Evolutionary conservation across 2,888 invertebrate genomes (phyloP).

Genomic region (Synanthedon andrenaeformis): DNA sequence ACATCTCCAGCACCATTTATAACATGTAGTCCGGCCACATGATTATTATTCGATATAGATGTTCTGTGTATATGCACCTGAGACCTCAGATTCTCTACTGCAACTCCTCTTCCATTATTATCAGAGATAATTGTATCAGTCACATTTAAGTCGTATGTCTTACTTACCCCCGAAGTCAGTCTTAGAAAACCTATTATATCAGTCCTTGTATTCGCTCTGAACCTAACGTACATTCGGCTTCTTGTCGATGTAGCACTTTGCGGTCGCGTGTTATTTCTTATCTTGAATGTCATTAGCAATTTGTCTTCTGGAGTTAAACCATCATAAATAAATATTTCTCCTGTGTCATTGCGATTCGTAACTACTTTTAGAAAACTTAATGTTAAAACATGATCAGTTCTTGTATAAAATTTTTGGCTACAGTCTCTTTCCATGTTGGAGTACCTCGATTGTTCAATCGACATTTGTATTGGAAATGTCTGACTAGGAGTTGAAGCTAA

Average conservation of each 20-base stretch:
- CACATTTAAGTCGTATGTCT: slow-evolving; percentile 89
- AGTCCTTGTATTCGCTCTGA: slow-evolving; percentile 78
- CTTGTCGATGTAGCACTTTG: slow-evolving; percentile 88
- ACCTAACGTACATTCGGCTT: slow-evolving; percentile 84
- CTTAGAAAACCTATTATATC: slow-evolving; percentile 83
- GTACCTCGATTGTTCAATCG: slow-evolving; percentile 82
- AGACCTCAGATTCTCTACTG: slow-evolving; percentile 90
- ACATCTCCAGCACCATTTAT: slow-evolving; percentile 93
- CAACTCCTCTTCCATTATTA: slow-evolving; percentile 95
- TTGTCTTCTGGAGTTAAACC: slow-evolving; percentile 79
- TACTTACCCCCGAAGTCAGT: slow-evolving; percentile 80
- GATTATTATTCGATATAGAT: slow-evolving; percentile 86
- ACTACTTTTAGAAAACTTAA: slow-evolving; percentile 86
- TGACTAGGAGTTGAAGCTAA: slow-evolving; percentile 86
- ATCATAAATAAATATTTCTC: slow-evolving; percentile 81
- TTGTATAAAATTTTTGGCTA: slow-evolving; percentile 83
- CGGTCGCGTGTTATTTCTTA: slow-evolving; percentile 88
- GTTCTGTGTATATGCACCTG: slow-evolving; percentile 87
- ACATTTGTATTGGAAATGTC: slow-evolving; percentile 87
- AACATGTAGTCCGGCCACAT: slow-evolving; percentile 92
- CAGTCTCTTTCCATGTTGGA: slow-evolving; percentile 79
- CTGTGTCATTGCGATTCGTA: slow-evolving; percentile 81
- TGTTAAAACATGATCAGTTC: slow-evolving; percentile 84
- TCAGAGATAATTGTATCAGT: slow-evolving; percentile 86
- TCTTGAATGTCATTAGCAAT: slow-evolving; percentile 76